Percentiles rank a stretch among this genome's conserved stretches.
phyloP scores from a whole-genome alignment of 2,113 vertebrate genomes.

The Corythornis vintsioides region DNA sequence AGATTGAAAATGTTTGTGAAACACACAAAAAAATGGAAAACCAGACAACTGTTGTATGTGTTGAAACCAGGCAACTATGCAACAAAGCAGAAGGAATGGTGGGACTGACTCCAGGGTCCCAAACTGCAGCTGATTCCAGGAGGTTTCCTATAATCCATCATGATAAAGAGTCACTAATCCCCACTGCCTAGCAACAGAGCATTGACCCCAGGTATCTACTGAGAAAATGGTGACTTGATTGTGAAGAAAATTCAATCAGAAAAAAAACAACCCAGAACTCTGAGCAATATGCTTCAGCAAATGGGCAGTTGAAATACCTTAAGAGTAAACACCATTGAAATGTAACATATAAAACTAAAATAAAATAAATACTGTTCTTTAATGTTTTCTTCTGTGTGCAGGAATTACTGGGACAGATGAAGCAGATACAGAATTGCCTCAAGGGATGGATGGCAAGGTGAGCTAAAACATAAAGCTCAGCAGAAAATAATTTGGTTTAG shows the following conservation, averaged over 20 bases:
- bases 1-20: neutral
- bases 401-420: neutral
- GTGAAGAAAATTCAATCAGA: neutral
- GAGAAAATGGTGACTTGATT: neutral
- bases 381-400: neutral
- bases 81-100: neutral
- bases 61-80: neutral
- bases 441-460: neutral
- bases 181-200: slow-evolving; percentile 6
- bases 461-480: neutral
- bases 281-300: neutral
- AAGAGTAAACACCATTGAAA: neutral
- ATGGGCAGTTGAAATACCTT: neutral
- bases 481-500: neutral
- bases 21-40: neutral
- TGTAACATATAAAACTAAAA: neutral
- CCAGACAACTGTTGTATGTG: no score
- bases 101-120: neutral
- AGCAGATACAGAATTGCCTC: neutral
- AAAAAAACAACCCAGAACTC: fast-evolving
- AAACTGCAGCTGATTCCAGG: neutral
- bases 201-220: neutral
- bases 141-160: neutral
- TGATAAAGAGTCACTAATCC: neutral
- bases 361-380: neutral